These are phyloP conservation scores for Ophioderma brevispina DNA, from an alignment of 35 echinoderm and acorn worm species.

Conservation along the genomic window DNA sequence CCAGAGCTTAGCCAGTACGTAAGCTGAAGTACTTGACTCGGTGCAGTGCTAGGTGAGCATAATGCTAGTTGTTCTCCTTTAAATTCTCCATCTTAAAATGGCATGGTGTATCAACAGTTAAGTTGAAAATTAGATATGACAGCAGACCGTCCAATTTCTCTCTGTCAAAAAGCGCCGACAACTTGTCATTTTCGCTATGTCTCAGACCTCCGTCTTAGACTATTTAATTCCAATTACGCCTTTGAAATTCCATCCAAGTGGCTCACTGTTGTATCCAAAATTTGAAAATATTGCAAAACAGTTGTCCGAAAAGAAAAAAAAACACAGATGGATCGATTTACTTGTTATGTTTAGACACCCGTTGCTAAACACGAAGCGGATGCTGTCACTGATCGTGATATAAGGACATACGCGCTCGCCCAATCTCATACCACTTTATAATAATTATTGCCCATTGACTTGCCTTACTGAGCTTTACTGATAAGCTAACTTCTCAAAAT, in stretches of 20 bases:
- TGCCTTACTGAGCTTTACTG: no score
- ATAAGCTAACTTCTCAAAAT: no score
- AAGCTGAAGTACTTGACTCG: no score
- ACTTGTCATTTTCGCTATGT: not conserved
- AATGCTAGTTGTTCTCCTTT: no score
- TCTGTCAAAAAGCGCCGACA: conserved; percentile 5
- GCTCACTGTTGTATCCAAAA: not conserved
- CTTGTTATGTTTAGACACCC: not conserved
- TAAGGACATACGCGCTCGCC: no score
- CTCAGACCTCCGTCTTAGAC: not conserved
- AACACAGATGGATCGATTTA: not conserved
- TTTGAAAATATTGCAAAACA: not conserved
- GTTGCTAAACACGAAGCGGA: not conserved
- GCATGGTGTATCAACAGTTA: not conserved
- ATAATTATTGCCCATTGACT: no score
- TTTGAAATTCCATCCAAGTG: not conserved
- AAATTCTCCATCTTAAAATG: no score
- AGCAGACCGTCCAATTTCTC: not conserved
- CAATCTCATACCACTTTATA: no score
- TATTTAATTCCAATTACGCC: conserved; percentile 7
- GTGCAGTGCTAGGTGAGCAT: no score
- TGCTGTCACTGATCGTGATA: no score
- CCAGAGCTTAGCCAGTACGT: no score
- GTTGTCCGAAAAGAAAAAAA: not conserved
- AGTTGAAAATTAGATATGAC: not conserved